A percentile compares a stretch with the other conserved stretches of the same genome.
These are phyloP conservation scores for Aurelia aurita complex sp. Pacific DNA, from an alignment of 30 jellyfish, hydroid and myxozoan species.

Conservation along the genomic window DNA sequence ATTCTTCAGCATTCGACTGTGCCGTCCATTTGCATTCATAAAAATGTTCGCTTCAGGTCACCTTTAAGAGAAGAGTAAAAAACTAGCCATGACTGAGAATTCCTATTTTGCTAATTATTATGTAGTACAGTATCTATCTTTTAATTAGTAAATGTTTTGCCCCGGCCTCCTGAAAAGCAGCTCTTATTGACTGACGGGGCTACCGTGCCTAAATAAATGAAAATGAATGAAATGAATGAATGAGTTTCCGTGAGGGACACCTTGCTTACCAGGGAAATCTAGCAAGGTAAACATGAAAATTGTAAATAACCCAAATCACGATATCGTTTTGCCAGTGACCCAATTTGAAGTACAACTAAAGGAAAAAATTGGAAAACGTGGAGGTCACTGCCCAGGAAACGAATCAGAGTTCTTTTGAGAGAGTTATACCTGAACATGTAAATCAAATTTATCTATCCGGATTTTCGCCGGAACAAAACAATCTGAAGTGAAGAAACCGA, in stretches of 20 bases:
- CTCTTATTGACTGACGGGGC: too few relatives aligned
- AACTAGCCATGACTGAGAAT: too few relatives aligned
- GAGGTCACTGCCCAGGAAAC: slow-evolving; percentile 4
- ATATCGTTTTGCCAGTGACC: slow-evolving; percentile 18
- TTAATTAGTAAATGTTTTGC: too few relatives aligned
- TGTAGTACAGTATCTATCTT: too few relatives aligned
- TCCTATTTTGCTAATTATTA: too few relatives aligned
- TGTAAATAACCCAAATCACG: slow-evolving; percentile 30
- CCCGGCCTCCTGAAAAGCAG: too few relatives aligned
- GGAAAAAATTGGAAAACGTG: background rate
- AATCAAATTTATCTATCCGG: slow-evolving; percentile 19
- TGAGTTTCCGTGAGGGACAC: slow-evolving; percentile 10
- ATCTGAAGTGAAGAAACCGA: slow-evolving; percentile 5
- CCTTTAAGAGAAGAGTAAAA: too few relatives aligned
- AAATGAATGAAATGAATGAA: too few relatives aligned
- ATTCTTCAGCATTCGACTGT: too few relatives aligned
- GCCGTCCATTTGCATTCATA: too few relatives aligned
- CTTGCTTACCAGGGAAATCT: slow-evolving; percentile 32
- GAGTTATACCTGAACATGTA: slow-evolving; percentile 28
- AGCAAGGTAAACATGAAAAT: slow-evolving; percentile 25
- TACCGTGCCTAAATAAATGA: too few relatives aligned
- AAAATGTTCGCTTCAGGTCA: too few relatives aligned
- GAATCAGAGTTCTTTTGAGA: slow-evolving; percentile 2
- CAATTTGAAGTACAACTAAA: slow-evolving; percentile 9
- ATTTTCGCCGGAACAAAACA: slow-evolving; percentile 6